Evolutionary conservation across 2,797 vertebrate genomes (phyloP).

Genomic region (Brachyrhaphis roseni): DNA sequence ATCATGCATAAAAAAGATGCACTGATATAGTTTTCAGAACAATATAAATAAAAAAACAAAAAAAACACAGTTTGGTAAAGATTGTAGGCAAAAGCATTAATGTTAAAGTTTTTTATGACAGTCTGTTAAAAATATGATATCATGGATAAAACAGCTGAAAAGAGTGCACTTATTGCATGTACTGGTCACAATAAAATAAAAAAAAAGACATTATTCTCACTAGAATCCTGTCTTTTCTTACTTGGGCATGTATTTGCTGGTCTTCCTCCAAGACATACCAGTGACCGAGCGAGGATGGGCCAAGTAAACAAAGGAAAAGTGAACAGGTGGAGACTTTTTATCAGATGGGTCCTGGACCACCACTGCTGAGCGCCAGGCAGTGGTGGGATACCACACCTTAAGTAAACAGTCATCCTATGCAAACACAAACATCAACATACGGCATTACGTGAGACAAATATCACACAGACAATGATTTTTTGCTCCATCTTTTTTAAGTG

Average conservation of each 20-base stretch:
- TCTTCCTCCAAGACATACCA: conserved; percentile 97
- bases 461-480: background rate
- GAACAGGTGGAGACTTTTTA: conserved; percentile 79
- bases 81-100: background rate
- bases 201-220: background rate
- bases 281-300: conserved; percentile 96
- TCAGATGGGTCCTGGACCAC: conserved; percentile 88
- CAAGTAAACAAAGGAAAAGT: conserved; percentile 97
- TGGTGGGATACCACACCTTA: conserved; percentile 97
- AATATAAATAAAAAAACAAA: background rate
- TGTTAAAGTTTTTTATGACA: background rate
- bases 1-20: background rate
- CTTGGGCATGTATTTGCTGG: conserved; percentile 97
- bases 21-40: background rate
- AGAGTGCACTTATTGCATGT: background rate
- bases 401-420: conserved; percentile 94
- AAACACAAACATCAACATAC: conserved; percentile 3
- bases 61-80: background rate
- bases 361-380: conserved; percentile 94
- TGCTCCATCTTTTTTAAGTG: too few species aligned
- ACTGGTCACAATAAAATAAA: background rate
- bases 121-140: background rate
- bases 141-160: background rate
- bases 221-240: conserved; percentile 78
- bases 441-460: background rate